A percentile compares a stretch with the other conserved stretches of the same genome.
Conservation (phyloP, 2,113 vertebrate genomes). For the Seriola quinqueradiata region DNA sequence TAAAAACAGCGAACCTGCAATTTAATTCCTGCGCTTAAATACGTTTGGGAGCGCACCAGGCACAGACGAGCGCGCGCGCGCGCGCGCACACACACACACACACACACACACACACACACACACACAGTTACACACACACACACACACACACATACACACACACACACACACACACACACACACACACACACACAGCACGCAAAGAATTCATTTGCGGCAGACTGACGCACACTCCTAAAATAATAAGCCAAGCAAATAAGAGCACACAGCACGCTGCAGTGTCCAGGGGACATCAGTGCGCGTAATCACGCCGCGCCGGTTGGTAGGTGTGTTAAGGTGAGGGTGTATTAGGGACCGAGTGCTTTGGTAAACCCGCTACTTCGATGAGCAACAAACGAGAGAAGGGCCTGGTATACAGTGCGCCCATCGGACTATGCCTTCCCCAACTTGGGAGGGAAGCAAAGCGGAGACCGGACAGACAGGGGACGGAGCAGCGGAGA, state of each 20-base stretch:
- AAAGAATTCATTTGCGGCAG: slow-evolving; percentile 1
- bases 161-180: neutral
- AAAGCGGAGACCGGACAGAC: slow-evolving; percentile 47
- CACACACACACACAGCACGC: neutral
- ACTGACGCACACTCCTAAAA: slow-evolving; percentile 38
- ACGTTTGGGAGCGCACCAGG: neutral
- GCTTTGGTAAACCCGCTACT: slow-evolving; percentile 44
- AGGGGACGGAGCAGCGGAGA: slow-evolving; percentile 55
- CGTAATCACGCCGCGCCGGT: slow-evolving; percentile 40
- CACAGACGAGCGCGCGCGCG: neutral
- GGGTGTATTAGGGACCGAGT: slow-evolving; percentile 9
- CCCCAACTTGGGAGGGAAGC: slow-evolving; percentile 48
- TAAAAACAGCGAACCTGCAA: neutral
- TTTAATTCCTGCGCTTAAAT: neutral
- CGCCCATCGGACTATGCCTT: slow-evolving; percentile 65
- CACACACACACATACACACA: neutral
- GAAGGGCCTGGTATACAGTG: slow-evolving; percentile 44
- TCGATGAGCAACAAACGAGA: slow-evolving; percentile 66
- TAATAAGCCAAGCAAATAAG: slow-evolving; percentile 57
- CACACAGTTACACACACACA: neutral
- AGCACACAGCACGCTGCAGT: neutral
- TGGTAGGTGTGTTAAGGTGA: slow-evolving; percentile 55
- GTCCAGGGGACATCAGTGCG: slow-evolving; percentile 40
- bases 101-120: neutral
- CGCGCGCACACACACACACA: too few species aligned